phyloP scores from a whole-genome alignment of 2,113 vertebrate species.

The Leptodactylus fuscus region DNA sequence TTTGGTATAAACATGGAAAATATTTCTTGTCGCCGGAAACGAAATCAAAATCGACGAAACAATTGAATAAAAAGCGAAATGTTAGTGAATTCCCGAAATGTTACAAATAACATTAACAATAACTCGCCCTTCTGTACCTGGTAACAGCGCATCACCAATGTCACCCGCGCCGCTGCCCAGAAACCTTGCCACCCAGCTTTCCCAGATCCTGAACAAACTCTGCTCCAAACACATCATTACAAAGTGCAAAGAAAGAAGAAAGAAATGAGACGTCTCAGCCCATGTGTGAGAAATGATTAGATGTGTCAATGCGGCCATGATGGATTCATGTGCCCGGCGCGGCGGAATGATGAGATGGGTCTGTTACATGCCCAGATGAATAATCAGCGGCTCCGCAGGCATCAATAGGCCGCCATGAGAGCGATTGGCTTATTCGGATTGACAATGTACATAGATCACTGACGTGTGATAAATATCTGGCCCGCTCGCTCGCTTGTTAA shows the following conservation, averaged over 20 bases:
- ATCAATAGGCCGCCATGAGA: neutral
- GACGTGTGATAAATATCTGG: constrained; percentile 1
- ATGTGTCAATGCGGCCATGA: constrained; percentile 8
- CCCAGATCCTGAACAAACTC: too few species aligned
- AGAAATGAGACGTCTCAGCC: neutral
- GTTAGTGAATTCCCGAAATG: too few species aligned
- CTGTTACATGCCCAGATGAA: constrained; percentile 9
- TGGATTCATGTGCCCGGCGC: neutral
- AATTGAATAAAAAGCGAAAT: too few species aligned
- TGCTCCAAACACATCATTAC: too few species aligned
- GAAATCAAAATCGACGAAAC: too few species aligned
- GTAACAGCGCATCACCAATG: too few species aligned
- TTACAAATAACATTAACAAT: too few species aligned
- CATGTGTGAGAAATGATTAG: neutral
- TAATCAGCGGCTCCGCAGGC: constrained; percentile 1
- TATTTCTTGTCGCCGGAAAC: too few species aligned
- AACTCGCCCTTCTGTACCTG: too few species aligned
- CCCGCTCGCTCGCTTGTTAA: neutral
- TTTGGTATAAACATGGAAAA: too few species aligned
- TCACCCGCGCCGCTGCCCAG: too few species aligned
- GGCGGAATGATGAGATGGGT: neutral
- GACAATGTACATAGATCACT: neutral
- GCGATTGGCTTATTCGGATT: neutral
- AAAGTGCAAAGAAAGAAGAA: neutral
- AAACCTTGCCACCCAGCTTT: too few species aligned